These are phyloP conservation scores for Maylandia zebra DNA, from an alignment of 2,113 vertebrate genomes.

Conservation along the genomic window DNA sequence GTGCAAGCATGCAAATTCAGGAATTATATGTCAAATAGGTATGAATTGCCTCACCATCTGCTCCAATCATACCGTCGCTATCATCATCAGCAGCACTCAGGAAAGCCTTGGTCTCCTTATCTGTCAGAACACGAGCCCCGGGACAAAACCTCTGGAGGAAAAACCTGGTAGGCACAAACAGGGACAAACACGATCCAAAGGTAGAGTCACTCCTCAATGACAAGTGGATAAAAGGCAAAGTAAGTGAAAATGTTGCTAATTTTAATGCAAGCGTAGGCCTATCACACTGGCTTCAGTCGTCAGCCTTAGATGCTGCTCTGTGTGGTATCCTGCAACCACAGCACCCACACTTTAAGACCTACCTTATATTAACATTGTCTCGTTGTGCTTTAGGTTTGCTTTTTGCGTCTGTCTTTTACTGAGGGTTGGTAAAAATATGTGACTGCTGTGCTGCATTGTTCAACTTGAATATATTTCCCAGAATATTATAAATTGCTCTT, in stretches of 20 bases:
- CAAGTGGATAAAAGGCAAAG: background rate
- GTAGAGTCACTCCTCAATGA: background rate
- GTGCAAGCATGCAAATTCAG: background rate
- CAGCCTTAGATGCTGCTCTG: background rate
- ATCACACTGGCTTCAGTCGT: background rate
- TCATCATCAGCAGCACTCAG: constrained; percentile 83
- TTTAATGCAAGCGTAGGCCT: background rate
- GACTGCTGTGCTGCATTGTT: background rate
- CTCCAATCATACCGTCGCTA: constrained; percentile 87
- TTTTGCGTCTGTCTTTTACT: background rate
- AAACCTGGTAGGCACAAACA: constrained; percentile 69
- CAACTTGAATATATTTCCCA: background rate
- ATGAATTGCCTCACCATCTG: constrained; percentile 72
- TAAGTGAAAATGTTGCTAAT: background rate
- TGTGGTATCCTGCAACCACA: background rate
- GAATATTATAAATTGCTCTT: background rate
- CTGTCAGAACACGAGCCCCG: constrained; percentile 82
- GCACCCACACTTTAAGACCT: background rate
- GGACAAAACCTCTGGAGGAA: constrained; percentile 91
- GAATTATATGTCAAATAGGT: background rate
- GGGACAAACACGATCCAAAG: background rate
- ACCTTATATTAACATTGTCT: background rate
- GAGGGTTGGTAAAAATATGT: background rate
- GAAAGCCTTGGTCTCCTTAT: constrained; percentile 85
- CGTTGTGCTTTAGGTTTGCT: background rate